Evolutionary conservation across 1,140 invertebrate species (phyloP).

Genomic region (Leptoteleia sp.): DNA sequence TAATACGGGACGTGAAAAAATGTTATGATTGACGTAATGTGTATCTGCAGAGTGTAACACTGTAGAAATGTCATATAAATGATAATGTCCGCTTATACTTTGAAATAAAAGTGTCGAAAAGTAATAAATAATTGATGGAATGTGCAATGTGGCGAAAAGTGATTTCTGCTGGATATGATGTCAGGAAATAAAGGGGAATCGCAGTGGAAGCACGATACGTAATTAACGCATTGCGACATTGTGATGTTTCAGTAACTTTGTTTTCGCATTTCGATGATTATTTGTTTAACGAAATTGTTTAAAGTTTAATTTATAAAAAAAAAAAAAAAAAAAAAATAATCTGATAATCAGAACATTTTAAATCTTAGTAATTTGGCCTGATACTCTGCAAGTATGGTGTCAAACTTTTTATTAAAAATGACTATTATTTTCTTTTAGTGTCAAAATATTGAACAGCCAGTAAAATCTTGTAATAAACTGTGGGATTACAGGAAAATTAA

Average conservation of each 20-base stretch:
- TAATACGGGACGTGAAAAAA: slow-evolving; percentile 8
- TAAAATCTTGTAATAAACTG: no score
- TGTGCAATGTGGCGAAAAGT: slow-evolving; percentile 47
- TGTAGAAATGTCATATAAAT: slow-evolving; percentile 51
- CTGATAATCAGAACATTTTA: no score
- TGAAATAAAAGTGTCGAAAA: slow-evolving; percentile 42
- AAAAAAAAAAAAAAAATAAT: no score
- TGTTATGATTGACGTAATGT: slow-evolving; percentile 11
- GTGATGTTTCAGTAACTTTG: slow-evolving; percentile 15
- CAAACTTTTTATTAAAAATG: no score
- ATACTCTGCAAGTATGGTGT: no score
- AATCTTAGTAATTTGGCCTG: no score
- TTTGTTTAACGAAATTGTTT: no score
- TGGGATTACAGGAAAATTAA: no score
- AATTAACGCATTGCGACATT: slow-evolving; percentile 30
- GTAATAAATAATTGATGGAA: slow-evolving; percentile 51
- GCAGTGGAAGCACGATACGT: slow-evolving; percentile 10
- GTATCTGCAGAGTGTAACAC: slow-evolving; percentile 10
- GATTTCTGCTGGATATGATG: slow-evolving; percentile 28
- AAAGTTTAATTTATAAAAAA: no score
- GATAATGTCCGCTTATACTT: slow-evolving; percentile 41
- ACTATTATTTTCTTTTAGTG: no score
- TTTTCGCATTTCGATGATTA: no score
- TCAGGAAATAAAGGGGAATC: slow-evolving; percentile 34
- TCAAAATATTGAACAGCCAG: no score